phyloP scores from a whole-genome alignment of 2,888 invertebrate species.

The Nomada hirtipes region DNA sequence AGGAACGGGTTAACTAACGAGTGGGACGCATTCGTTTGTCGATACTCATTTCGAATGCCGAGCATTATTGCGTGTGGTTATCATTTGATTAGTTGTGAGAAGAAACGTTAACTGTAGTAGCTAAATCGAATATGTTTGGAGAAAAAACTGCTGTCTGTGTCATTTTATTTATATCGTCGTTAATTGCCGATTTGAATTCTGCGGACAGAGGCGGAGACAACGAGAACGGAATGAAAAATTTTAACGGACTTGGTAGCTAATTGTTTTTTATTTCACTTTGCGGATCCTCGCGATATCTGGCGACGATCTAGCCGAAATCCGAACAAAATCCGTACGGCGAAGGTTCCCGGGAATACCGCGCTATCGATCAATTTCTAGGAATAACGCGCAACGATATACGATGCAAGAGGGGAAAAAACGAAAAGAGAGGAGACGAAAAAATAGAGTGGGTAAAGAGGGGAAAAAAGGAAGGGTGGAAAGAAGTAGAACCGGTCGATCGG shows the following conservation, averaged over 20 bases:
- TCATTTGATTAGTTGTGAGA: too few species aligned
- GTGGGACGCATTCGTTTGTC: not conserved
- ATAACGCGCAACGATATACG: not conserved
- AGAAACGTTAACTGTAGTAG: too few species aligned
- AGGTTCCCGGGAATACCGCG: conserved; percentile 4
- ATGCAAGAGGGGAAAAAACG: not conserved
- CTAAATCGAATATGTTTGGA: too few species aligned
- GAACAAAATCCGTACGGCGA: not conserved
- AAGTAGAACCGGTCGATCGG: conserved; percentile 37
- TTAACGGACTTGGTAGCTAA: too few species aligned
- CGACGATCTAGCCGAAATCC: not conserved
- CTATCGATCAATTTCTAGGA: conserved; percentile 15
- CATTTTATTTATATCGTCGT: too few species aligned
- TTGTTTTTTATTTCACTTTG: not conserved
- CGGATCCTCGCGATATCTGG: conserved; percentile 1
- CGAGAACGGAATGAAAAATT: too few species aligned
- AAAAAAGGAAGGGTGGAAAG: not conserved
- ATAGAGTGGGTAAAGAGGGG: not conserved
- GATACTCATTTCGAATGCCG: too few species aligned
- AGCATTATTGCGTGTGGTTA: too few species aligned
- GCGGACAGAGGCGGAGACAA: too few species aligned
- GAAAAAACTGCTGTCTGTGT: too few species aligned
- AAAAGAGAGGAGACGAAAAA: too few species aligned
- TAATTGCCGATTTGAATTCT: too few species aligned
- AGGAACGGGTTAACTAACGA: not conserved